Evolutionary conservation across 2,888 invertebrate genomes (phyloP), one percentile per base, ranked within the genome.

Genomic region (Rhagophthalmus giganteus): DNA sequence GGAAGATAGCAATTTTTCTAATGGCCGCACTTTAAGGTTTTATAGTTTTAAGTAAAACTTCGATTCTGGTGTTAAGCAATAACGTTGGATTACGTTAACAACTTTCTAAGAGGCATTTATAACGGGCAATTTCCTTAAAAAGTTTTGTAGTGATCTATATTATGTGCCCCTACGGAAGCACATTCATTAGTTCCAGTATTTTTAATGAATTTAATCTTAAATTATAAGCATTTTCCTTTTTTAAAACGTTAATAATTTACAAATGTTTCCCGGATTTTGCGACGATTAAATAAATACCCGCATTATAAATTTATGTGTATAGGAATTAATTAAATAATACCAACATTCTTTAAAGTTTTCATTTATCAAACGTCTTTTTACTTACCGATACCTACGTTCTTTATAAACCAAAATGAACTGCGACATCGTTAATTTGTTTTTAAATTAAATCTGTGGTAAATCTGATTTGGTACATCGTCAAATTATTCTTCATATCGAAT

Each of bases 261-360:
- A 20, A 20, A n/a, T n/a, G 20, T 20, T 20, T 20, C 20, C 20
- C 7, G 20, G 7, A 20, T 5, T 20, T 20, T 3, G 7, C 7
- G 20, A 20, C 20, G 20, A 20, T 20, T 20, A 20, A 20, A 20
- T 20, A 75, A 9, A 98, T n/a, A n/a, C n/a, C n/a, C n/a, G n/a
- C n/a, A n/a, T n/a, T n/a, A n/a, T n/a, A n/a, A n/a, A n/a, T n/a
- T n/a, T n/a, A n/a, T n/a, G n/a, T n/a, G n/a, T n/a, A n/a, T n/a
- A n/a, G n/a, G n/a, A n/a, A n/a, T n/a, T n/a, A n/a, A n/a, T n/a
- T n/a, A n/a, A n/a, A n/a, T n/a, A n/a, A n/a, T n/a, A n/a, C n/a
- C n/a, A n/a, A n/a, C n/a, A n/a, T n/a, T n/a, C n/a, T n/a, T n/a
- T n/a, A n/a, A n/a, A n/a, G n/a, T n/a, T n/a, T n/a, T n/a, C n/a